A percentile compares a stretch with the other conserved stretches of the same genome.
phyloP scores from a whole-genome alignment of 2,113 vertebrate species.

The Prinia subflava region DNA sequence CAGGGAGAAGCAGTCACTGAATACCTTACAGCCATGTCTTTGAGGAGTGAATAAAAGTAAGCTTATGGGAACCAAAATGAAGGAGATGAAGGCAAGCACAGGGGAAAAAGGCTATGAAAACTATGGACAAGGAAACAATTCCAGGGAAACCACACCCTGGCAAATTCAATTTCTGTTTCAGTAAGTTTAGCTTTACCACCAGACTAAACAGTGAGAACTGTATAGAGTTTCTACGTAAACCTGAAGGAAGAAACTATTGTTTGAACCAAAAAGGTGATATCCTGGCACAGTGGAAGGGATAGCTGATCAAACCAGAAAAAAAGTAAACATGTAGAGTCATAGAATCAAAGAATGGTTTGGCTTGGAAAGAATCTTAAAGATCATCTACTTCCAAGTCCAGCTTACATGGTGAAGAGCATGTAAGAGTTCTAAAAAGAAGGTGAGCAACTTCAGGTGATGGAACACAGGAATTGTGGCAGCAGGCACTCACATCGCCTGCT shows the following conservation, averaged over 20 bases:
- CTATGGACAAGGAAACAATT: background rate
- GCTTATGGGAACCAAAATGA: background rate
- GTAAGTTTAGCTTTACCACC: background rate
- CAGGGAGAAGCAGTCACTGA: background rate
- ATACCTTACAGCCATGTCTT: background rate
- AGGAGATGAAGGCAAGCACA: background rate
- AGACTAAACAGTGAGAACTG: background rate
- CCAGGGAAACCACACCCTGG: background rate
- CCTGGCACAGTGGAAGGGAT: background rate
- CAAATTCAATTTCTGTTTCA: background rate
- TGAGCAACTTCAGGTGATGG: background rate
- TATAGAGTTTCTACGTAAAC: background rate
- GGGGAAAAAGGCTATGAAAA: background rate
- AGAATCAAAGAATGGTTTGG: background rate
- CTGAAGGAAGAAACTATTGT: background rate
- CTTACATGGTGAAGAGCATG: background rate
- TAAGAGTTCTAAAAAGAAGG: background rate
- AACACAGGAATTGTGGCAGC: background rate
- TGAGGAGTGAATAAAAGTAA: background rate
- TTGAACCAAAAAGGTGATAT: background rate
- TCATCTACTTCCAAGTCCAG: background rate
- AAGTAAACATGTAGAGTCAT: background rate
- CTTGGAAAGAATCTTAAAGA: background rate
- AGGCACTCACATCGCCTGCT: too few relatives aligned
- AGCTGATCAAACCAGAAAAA: background rate